Evolutionary conservation across 2,113 vertebrate species (phyloP).

Genomic region (Megaceryle torquata): DNA sequence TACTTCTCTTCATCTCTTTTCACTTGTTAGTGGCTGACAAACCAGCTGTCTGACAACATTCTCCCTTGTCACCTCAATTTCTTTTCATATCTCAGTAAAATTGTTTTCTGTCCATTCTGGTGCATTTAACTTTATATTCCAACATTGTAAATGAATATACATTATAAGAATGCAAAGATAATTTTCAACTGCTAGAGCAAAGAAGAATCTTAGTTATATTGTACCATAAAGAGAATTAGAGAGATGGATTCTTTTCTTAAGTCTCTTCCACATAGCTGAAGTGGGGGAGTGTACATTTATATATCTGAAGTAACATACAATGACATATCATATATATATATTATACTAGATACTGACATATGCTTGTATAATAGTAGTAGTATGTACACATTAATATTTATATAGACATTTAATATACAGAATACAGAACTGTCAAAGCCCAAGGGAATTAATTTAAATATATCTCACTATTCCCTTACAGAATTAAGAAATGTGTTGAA

Average conservation of each 20-base stretch:
- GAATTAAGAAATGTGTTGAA: neutral
- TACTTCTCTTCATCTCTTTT: neutral
- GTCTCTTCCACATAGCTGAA: neutral
- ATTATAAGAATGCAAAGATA: neutral
- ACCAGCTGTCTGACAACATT: neutral
- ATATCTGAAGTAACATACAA: neutral
- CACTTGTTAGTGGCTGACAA: neutral
- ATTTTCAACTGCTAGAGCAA: neutral
- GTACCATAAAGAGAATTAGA: neutral
- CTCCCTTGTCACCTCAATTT: neutral
- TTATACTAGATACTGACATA: neutral
- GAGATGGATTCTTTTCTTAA: neutral
- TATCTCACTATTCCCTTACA: neutral
- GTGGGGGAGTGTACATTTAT: neutral
- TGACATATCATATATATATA: neutral
- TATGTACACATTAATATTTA: neutral
- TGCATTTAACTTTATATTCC: neutral
- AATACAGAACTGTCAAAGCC: neutral
- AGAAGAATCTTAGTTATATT: neutral
- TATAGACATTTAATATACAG: neutral
- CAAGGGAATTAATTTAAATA: neutral
- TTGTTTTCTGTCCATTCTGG: neutral
- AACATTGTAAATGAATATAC: neutral
- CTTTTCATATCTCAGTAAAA: neutral
- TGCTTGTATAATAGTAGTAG: neutral